These are phyloP conservation scores for Sarcophaga subvicina DNA, from an alignment of 2,888 invertebrate species.

Conservation along the genomic window DNA sequence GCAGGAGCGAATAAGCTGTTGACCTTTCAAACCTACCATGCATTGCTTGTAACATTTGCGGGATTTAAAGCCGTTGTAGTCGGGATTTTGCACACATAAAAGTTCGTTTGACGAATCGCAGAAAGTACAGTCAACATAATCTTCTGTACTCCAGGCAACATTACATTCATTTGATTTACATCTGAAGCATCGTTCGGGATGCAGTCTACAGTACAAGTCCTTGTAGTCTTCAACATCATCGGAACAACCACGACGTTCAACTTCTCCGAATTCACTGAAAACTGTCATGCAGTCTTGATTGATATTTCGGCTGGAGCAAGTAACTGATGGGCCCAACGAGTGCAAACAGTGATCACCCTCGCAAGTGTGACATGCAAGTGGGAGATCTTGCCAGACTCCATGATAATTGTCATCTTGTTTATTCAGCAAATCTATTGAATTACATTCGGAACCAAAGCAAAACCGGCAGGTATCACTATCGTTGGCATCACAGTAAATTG, in stretches of 20 bases:
- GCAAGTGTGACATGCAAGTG: slow-evolving; percentile 77
- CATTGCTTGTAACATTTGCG: slow-evolving; percentile 77
- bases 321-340: slow-evolving; percentile 74
- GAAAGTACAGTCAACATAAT: slow-evolving; percentile 74
- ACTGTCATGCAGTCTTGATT: slow-evolving; percentile 79
- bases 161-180: slow-evolving; percentile 80
- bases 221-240: slow-evolving; percentile 78
- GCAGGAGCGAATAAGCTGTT: slow-evolving; percentile 76
- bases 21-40: slow-evolving; percentile 74
- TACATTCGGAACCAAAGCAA: slow-evolving; percentile 76
- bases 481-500: slow-evolving; percentile 72
- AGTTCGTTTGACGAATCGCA: slow-evolving; percentile 74
- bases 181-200: slow-evolving; percentile 74
- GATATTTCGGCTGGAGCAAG: slow-evolving; percentile 71
- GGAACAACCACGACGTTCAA: slow-evolving; percentile 76
- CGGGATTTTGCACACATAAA: slow-evolving; percentile 72
- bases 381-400: slow-evolving; percentile 78
- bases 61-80: slow-evolving; percentile 55
- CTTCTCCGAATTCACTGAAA: slow-evolving; percentile 73
- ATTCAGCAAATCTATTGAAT: slow-evolving; percentile 76
- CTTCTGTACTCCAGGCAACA: slow-evolving; percentile 73
- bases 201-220: slow-evolving; percentile 75
- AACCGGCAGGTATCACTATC: slow-evolving; percentile 76
- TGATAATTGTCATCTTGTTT: slow-evolving; percentile 76
- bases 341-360: slow-evolving; percentile 74